Evolutionary conservation across 23 tunicate genomes (phyloP), one percentile per base, ranked within the genome.

Genomic region (Phallusia fumigata): DNA sequence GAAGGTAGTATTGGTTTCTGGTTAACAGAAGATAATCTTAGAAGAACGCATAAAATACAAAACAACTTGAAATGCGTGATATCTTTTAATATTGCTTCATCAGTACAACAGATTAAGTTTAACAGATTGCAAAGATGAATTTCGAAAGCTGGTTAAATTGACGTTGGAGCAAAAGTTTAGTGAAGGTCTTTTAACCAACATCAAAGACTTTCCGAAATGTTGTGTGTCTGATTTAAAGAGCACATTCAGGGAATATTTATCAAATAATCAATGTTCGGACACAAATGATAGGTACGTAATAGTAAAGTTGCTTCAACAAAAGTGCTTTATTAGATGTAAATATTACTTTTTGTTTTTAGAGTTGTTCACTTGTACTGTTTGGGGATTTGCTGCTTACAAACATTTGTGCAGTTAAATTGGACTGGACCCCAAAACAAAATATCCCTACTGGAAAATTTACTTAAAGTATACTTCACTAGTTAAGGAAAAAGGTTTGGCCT

Each of bases 361-460:
- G 5, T 58, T 58, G 28, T 58, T 58, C 5, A 36, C 18, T 79
- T 92, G 44, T 88, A 79, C 35, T 80, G 81, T 31, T 92, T 58
- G 75, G 97, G 86, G 19, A 79, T 92, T 15, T 84, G 92, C 44
- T 83, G 89, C 45, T 69, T 92, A 8, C 97, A 92, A 65, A 47
- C 84, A 45, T 92, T 92, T 88, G 97, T 87, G 0, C 82, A 89
- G 47, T 31, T 26, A 16, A 92, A 92, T 80, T 92, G 97, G 97
- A 87, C 92, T 31, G 97, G 97, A 32, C 97, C 97, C 2, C 11
- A 10, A 30, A 31, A n/a, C 19, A 31, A 65, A 44, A 30, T 52
- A 28, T 18, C 0, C 52, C 28, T 24, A 53, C 44, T 52, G 33
- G 81, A 36, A 74, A 30, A 74, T 5, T 2, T 58, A 21, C 1